A percentile compares a stretch with the other conserved stretches of the same genome.
Conservation (phyloP, 2,113 vertebrate genomes). For the Nibea coibor region DNA sequence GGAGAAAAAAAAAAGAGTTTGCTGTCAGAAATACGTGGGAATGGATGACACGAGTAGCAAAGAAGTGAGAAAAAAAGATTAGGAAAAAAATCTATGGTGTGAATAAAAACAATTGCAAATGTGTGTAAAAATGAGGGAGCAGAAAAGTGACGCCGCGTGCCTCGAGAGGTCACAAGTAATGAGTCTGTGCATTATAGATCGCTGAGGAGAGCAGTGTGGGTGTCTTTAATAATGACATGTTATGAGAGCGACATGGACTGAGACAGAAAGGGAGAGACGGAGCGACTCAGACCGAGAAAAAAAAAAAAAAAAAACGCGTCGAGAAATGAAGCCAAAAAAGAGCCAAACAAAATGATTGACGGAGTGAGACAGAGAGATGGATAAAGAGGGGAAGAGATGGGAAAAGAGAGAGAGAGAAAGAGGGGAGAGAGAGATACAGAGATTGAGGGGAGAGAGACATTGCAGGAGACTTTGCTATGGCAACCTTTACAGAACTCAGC, state of each 20-base stretch:
- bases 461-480: slow-evolving; percentile 61
- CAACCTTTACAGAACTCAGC: slow-evolving; percentile 70
- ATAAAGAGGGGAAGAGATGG: slow-evolving; percentile 15
- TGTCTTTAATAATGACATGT: slow-evolving; percentile 60
- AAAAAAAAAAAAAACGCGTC: neutral
- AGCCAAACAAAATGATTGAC: slow-evolving; percentile 46
- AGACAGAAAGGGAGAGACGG: neutral
- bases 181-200: slow-evolving; percentile 34
- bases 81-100: neutral
- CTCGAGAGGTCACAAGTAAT: slow-evolving; percentile 48
- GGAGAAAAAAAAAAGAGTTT: neutral
- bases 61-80: neutral
- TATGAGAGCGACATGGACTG: neutral
- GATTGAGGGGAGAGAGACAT: slow-evolving; percentile 1
- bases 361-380: slow-evolving; percentile 16
- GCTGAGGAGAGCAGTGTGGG: slow-evolving; percentile 56
- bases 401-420: slow-evolving; percentile 6
- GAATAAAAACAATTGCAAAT: neutral
- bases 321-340: slow-evolving; percentile 27
- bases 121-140: neutral
- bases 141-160: neutral
- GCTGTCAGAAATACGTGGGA: neutral
- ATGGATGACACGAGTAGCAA: neutral
- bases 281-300: neutral
- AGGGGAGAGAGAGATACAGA: slow-evolving; percentile 2